These are phyloP conservation scores for Protonemura montana DNA, from an alignment of 2,888 invertebrate genomes.

Conservation along the genomic window DNA sequence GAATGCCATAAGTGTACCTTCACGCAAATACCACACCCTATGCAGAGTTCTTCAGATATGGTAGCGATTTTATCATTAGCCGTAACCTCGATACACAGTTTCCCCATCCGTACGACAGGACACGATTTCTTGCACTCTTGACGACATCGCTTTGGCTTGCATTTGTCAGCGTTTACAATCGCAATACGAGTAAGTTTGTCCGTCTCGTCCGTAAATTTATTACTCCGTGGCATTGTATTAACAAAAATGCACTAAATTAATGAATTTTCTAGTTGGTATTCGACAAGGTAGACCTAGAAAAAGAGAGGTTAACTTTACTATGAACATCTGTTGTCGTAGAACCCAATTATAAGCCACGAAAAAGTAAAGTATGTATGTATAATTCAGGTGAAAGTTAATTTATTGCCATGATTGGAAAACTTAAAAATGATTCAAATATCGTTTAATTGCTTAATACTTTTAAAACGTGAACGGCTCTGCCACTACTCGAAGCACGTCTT, in stretches of 20 bases:
- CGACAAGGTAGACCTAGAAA: not conserved
- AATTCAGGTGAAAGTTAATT: not conserved
- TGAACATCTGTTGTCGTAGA: not conserved
- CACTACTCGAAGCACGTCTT: too few relatives aligned
- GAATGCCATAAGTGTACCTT: conserved; percentile 71
- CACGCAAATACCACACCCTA: conserved; percentile 99
- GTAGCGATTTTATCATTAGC: conserved; percentile 95
- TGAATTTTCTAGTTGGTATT: not conserved
- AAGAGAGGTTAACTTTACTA: not conserved
- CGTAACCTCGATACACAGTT: conserved; percentile 97
- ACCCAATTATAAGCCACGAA: not conserved
- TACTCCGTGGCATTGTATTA: conserved; percentile 70
- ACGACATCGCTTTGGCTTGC: conserved; percentile 98
- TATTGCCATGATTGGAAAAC: too few relatives aligned
- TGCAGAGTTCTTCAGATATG: conserved; percentile 97
- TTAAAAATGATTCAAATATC: too few relatives aligned
- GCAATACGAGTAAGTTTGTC: conserved; percentile 97
- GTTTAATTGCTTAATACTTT: too few relatives aligned
- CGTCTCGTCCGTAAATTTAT: conserved; percentile 81
- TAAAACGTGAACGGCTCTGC: too few relatives aligned
- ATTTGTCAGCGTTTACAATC: conserved; percentile 96
- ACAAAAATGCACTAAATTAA: conserved; percentile 30
- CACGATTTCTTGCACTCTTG: conserved; percentile 99
- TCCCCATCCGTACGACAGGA: conserved; percentile 99
- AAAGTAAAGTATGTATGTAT: not conserved